These are phyloP conservation scores for Trimorus sp. DNA, from an alignment of 2,888 invertebrate genomes.

Conservation along the genomic window DNA sequence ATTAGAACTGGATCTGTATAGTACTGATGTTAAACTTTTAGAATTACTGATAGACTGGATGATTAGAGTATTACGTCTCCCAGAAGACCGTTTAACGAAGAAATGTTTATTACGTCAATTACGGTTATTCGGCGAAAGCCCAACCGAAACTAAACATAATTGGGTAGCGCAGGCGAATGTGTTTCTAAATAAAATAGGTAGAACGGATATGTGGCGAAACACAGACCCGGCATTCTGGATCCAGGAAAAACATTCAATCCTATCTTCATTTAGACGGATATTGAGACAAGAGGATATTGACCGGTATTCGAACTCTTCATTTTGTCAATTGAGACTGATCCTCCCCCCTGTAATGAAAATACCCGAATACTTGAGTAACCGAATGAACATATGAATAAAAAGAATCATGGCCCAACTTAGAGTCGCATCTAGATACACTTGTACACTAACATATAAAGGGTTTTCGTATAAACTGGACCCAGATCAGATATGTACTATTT, in stretches of 20 bases:
- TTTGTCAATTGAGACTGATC: not conserved
- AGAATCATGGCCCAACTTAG: not conserved
- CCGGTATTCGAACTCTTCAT: not conserved
- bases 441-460: not conserved
- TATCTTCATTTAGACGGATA: not conserved
- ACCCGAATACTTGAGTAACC: not conserved
- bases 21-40: constrained; percentile 3
- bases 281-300: not conserved
- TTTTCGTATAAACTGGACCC: not conserved
- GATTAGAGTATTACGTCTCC: not conserved
- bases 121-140: not conserved
- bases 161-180: constrained; percentile 10
- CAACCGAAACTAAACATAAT: not conserved
- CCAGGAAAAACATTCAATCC: not conserved
- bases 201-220: not conserved
- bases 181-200: not conserved
- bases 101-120: not conserved
- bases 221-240: not conserved
- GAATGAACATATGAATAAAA: not conserved
- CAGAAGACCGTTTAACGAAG: constrained; percentile 5
- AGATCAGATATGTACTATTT: not conserved
- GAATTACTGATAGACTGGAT: constrained; percentile 7
- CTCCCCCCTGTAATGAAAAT: not conserved
- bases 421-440: not conserved
- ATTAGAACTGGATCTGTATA: constrained; percentile 36